phyloP scores from a whole-genome alignment of 2,113 vertebrate genomes.

The Lophotis ruficrista region DNA sequence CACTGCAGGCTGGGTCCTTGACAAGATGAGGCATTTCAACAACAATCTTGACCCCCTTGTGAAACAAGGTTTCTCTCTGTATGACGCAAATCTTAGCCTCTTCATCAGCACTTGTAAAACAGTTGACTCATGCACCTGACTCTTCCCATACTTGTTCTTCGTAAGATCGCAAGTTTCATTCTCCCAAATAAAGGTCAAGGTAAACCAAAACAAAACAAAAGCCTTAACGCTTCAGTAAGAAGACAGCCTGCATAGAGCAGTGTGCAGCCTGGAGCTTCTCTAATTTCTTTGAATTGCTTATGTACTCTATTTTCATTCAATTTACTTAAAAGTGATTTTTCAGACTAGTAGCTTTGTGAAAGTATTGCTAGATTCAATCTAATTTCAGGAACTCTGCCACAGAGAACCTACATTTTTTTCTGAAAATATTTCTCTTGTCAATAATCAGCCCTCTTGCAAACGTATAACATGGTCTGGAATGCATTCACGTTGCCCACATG shows the following conservation, averaged over 20 bases:
- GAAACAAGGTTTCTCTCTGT: slow-evolving; percentile 11
- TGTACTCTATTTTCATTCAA: background rate
- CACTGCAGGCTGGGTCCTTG: background rate
- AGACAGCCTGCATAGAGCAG: background rate
- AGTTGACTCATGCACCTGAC: slow-evolving; percentile 37
- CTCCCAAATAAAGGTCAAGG: slow-evolving; percentile 1
- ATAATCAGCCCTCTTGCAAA: background rate
- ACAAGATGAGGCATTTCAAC: slow-evolving; percentile 21
- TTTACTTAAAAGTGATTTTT: background rate
- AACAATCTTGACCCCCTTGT: slow-evolving; percentile 5
- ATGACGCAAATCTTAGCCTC: slow-evolving; percentile 54
- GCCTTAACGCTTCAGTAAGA: background rate
- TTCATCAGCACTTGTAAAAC: slow-evolving; percentile 55
- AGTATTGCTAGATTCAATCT: background rate
- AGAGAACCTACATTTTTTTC: background rate
- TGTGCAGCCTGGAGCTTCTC: background rate
- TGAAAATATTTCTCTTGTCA: background rate
- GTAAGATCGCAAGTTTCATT: slow-evolving; percentile 15
- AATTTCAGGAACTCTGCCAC: background rate
- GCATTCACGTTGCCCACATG: background rate
- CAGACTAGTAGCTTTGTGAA: background rate
- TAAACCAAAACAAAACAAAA: slow-evolving; percentile 5
- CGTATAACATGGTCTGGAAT: background rate
- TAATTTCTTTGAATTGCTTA: background rate
- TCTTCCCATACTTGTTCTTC: slow-evolving; percentile 24